Percentiles rank a stretch among this genome's conserved stretches.
Conservation (phyloP, 1,140 invertebrate species). For the Ostrea denselamellosa region DNA sequence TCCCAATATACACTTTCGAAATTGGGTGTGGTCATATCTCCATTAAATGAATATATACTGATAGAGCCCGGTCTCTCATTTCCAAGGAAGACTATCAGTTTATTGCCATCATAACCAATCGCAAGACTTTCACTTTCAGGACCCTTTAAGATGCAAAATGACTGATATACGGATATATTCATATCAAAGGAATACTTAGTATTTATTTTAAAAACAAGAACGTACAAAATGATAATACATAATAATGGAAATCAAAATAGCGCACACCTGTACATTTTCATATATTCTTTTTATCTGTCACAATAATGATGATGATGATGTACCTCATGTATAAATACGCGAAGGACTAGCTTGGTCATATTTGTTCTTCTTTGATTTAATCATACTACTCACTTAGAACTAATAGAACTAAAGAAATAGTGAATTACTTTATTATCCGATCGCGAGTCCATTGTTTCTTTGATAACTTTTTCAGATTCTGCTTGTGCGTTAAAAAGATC, state of each 20-base stretch:
- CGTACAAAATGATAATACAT: not conserved
- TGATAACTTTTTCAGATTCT: not conserved
- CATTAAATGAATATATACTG: constrained; percentile 44
- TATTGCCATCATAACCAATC: constrained; percentile 35
- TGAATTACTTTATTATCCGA: constrained; percentile 52
- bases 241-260: not conserved
- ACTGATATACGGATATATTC: no score
- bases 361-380: not conserved
- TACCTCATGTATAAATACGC: not conserved
- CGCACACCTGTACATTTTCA: not conserved
- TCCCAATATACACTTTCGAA: constrained; percentile 38
- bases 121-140: constrained; percentile 52
- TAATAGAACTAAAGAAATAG: not conserved
- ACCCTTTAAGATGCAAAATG: constrained; percentile 20
- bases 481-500: constrained; percentile 41
- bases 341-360: not conserved
- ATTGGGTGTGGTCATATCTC: not conserved
- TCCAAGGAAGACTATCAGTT: constrained; percentile 46
- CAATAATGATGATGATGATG: not conserved
- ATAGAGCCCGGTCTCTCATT: constrained; percentile 52
- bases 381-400: not conserved
- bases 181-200: not conserved
- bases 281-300: not conserved
- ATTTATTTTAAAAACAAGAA: not conserved
- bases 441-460: constrained; percentile 26